Evolutionary conservation across 1,140 invertebrate genomes (phyloP).

Genomic region (Rhopalosiphum padi): DNA sequence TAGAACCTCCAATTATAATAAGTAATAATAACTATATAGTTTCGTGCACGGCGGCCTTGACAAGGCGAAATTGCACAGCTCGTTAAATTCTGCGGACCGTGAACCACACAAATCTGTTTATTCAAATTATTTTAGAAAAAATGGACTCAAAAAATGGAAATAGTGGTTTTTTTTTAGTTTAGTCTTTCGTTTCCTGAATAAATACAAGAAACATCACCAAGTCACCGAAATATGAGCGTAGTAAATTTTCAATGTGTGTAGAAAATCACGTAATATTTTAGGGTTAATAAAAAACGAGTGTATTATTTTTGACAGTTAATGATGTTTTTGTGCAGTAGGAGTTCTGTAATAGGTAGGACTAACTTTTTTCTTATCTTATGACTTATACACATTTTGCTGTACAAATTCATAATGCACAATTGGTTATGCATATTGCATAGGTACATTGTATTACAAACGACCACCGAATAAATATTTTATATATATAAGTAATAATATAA

Average conservation of each 20-base stretch:
- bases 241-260: background rate
- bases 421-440: conserved; percentile 11
- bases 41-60: conserved; percentile 8
- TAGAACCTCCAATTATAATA: background rate
- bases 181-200: background rate
- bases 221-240: background rate
- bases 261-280: background rate
- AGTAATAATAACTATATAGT: background rate
- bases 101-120: conserved; percentile 18
- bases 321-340: background rate
- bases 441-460: background rate
- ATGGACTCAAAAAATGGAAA: background rate
- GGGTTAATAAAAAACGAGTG: background rate
- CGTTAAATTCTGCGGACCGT: conserved; percentile 29
- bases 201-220: background rate
- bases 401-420: background rate
- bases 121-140: conserved; percentile 37
- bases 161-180: background rate
- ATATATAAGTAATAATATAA: background rate
- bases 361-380: background rate
- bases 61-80: conserved; percentile 28
- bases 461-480: background rate
- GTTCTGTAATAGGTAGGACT: background rate
- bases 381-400: background rate
- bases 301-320: background rate